Base-by-base conservation (phyloP, 2,888 invertebrate species). In the Danaus chrysippus region DNA sequence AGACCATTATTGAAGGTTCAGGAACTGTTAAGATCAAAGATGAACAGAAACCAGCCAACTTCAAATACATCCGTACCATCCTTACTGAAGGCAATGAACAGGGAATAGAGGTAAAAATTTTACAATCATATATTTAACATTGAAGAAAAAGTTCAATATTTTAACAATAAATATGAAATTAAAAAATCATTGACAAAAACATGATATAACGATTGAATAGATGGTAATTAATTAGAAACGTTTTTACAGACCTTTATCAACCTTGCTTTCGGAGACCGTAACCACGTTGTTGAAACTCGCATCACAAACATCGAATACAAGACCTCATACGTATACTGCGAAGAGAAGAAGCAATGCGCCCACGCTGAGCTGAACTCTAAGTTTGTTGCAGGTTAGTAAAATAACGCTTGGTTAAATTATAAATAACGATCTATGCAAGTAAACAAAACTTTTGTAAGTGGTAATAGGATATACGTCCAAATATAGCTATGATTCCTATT, bases 281-380 rank as follows among this genome's bases (percentile, higher is more conserved):
- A 94, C 68, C 92, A 95, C 62, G 94, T 95, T 6, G 93, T 94
- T 0, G 95, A 95, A 71, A 84, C 94, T 0, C 95, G 95, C 70
- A 77, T 94, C 57, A 95, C 96, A 52, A 94, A 95, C 82, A 92
- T 94, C 67, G 95, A 95, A 70, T 93, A 95, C 78, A 93, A 94
- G 73, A 89, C 93, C 55, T 93, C 94, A 12, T 92, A 94, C 68
- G 94, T 95, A 11, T 94, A 94, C 78, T 96, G 96, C 78, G 95
- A 96, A 70, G 94, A 95, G 77, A 95, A 94, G 84, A 94, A 95
- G 65, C 94, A 95, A 70, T 96, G 96, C 76, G 94, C 95, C 0
- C 93, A 95, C 74, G 91, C 95, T 19, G 95, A 96, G 73, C 74
- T 94, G n/a, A 92, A 93, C 72, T 92, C 93, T 41, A 94, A 93